phyloP scores from a whole-genome alignment of 2,797 vertebrate species.

The Crypturellus tataupa region DNA sequence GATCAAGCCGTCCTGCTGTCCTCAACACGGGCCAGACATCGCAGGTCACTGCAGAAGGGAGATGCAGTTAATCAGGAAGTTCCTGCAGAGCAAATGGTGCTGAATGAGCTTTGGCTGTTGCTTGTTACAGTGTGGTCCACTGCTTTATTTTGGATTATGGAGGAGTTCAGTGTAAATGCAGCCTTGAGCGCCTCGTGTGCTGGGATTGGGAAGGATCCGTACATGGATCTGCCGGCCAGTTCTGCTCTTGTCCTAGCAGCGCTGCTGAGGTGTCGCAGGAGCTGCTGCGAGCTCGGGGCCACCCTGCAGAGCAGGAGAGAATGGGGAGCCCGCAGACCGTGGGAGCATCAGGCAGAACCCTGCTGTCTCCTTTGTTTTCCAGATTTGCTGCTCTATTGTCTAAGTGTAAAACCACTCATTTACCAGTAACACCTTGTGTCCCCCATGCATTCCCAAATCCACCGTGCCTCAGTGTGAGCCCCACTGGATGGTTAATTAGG shows the following conservation, averaged over 20 bases:
- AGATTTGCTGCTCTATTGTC: not conserved
- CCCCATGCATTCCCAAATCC: not conserved
- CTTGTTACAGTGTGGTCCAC: not conserved
- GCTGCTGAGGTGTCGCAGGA: not conserved
- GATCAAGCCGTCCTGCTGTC: constrained; percentile 36
- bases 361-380: not conserved
- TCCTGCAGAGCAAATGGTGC: not conserved
- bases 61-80: not conserved
- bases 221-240: fast-evolving
- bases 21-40: not conserved
- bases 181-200: not conserved
- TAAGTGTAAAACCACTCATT: not conserved
- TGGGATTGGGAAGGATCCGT: fast-evolving
- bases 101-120: not conserved
- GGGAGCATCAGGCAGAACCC: not conserved
- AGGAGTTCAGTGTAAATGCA: not conserved
- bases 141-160: not conserved
- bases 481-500: not conserved
- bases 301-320: not conserved
- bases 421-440: not conserved
- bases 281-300: not conserved
- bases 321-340: not conserved
- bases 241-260: not conserved
- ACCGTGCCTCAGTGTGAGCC: not conserved
- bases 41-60: not conserved